Evolutionary conservation across 2,888 invertebrate species (phyloP).

Genomic region (Leptura quadrifasciata): DNA sequence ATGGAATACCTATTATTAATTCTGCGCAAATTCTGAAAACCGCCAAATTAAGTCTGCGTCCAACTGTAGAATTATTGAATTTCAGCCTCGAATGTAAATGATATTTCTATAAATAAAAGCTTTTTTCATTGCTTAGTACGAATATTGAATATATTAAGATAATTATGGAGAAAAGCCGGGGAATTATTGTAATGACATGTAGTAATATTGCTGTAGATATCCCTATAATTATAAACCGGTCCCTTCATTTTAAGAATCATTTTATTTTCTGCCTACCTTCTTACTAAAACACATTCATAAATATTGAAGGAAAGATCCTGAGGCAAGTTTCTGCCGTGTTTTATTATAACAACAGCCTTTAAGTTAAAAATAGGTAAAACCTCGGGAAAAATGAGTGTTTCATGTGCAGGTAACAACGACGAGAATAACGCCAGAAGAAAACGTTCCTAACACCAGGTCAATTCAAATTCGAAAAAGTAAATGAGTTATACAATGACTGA

Average conservation of each 20-base stretch:
- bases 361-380: too few species aligned
- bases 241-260: background rate
- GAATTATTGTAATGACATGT: slow-evolving; percentile 2
- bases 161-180: background rate
- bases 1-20: too few species aligned
- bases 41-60: too few species aligned
- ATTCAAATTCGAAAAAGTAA: too few species aligned
- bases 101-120: background rate
- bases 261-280: background rate
- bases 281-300: background rate
- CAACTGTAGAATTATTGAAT: too few species aligned
- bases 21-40: too few species aligned
- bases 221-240: slow-evolving; percentile 1
- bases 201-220: background rate
- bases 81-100: background rate
- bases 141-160: background rate
- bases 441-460: too few species aligned
- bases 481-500: too few species aligned
- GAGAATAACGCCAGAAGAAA: too few species aligned
- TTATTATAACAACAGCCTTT: too few species aligned
- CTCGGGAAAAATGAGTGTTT: too few species aligned
- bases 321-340: background rate
- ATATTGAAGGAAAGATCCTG: background rate
- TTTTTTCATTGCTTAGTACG: background rate
- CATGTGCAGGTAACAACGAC: too few species aligned